A percentile compares a stretch with the other conserved stretches of the same genome.
Evolutionary conservation across 2,113 vertebrate genomes (phyloP).

Genomic region (Aptenodytes forsteri): DNA sequence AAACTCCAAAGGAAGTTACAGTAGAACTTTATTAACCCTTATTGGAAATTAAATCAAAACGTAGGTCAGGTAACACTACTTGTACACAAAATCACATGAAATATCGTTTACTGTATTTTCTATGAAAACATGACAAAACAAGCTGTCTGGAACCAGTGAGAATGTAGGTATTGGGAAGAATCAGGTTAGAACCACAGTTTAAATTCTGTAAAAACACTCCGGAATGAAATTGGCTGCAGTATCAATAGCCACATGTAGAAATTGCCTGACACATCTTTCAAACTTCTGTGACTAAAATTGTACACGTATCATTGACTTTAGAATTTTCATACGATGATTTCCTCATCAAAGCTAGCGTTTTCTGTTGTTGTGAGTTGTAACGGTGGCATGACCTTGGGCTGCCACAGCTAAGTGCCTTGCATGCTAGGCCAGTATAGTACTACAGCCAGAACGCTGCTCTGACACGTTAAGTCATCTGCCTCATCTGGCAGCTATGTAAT

Average conservation of each 20-base stretch:
- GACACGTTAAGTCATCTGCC: neutral
- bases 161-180: neutral
- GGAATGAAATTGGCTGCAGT: neutral
- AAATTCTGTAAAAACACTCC: slow-evolving; percentile 9
- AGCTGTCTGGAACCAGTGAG: neutral
- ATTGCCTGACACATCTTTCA: slow-evolving; percentile 36
- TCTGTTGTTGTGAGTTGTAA: neutral
- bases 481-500: neutral
- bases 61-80: slow-evolving; percentile 2
- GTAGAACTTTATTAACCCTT: slow-evolving; percentile 51
- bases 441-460: neutral
- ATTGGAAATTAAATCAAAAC: neutral
- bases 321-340: neutral
- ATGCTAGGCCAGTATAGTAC: neutral
- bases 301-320: neutral
- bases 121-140: neutral
- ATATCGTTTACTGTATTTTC: neutral
- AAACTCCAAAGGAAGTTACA: slow-evolving; percentile 22
- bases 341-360: neutral
- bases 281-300: neutral
- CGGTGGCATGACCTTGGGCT: neutral
- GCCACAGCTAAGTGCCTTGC: neutral
- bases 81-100: neutral
- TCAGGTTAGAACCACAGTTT: slow-evolving; percentile 2
- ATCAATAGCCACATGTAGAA: neutral